phyloP scores from a whole-genome alignment of 30 jellyfish, hydroid and myxozoan species.

The Hydractinia echinata region DNA sequence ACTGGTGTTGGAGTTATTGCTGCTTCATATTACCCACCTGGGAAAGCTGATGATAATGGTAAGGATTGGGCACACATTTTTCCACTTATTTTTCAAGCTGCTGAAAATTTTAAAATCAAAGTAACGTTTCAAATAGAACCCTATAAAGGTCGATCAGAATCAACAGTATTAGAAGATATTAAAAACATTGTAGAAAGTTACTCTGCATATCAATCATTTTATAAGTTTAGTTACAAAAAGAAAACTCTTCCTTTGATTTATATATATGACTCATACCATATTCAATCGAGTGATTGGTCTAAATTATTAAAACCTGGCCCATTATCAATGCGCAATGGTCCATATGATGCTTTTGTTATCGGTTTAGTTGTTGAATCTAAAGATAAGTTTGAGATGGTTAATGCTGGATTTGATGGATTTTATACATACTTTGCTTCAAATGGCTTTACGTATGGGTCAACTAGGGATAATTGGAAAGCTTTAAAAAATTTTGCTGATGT shows the following conservation, averaged over 20 bases:
- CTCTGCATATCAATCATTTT: conserved; percentile 65
- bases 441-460: conserved; percentile 94
- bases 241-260: conserved; percentile 58
- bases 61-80: conserved; percentile 70
- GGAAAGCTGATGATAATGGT: conserved; percentile 83
- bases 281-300: conserved; percentile 78
- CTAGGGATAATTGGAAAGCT: conserved; percentile 71
- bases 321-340: conserved; percentile 69
- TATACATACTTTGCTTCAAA: conserved; percentile 94
- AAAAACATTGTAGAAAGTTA: conserved; percentile 48
- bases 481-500: conserved; percentile 42
- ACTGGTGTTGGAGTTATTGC: conserved; percentile 84
- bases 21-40: conserved; percentile 89
- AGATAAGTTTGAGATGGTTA: conserved; percentile 46
- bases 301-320: conserved; percentile 34
- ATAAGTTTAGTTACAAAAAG: conserved; percentile 34
- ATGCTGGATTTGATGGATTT: conserved; percentile 92
- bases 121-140: conserved; percentile 93
- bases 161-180: conserved; percentile 69
- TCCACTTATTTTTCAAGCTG: conserved; percentile 55
- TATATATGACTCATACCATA: conserved; percentile 83
- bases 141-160: conserved; percentile 55
- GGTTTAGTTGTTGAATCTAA: conserved; percentile 64
- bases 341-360: conserved; percentile 64
- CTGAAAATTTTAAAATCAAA: conserved; percentile 48